These are phyloP conservation scores for Vanessa tameamea DNA, from an alignment of 1,140 invertebrate species.

Conservation along the genomic window DNA sequence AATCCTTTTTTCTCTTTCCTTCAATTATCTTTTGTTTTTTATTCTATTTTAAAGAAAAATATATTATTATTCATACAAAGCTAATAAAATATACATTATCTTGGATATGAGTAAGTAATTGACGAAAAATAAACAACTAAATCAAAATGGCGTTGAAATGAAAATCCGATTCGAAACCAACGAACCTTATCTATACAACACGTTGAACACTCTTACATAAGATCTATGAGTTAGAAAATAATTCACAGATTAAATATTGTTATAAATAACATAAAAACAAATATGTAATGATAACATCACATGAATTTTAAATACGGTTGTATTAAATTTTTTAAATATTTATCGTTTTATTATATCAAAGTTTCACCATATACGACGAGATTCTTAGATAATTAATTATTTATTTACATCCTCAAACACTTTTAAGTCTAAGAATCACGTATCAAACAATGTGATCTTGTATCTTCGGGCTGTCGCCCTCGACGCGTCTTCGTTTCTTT, in stretches of 20 bases:
- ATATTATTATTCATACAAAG: too few species aligned
- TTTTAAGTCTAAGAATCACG: background rate
- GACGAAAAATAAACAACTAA: too few species aligned
- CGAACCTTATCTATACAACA: too few species aligned
- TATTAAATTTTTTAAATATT: slow-evolving; percentile 1
- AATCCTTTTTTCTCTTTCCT: too few species aligned
- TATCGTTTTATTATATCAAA: background rate
- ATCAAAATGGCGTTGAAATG: too few species aligned
- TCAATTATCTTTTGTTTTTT: too few species aligned
- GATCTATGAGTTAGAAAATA: too few species aligned
- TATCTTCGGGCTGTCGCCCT: background rate
- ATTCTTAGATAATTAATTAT: background rate
- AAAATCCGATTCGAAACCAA: too few species aligned
- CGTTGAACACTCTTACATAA: too few species aligned
- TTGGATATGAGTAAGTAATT: too few species aligned
- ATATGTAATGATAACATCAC: background rate
- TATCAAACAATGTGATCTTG: background rate
- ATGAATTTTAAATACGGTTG: background rate
- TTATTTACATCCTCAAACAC: slow-evolving; percentile 1
- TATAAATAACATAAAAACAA: background rate
- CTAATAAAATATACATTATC: too few species aligned
- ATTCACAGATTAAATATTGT: background rate
- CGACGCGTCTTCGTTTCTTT: background rate
- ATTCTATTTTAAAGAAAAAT: too few species aligned
- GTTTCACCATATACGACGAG: background rate